Conservation (phyloP, 2,888 invertebrate species). For the Dyspetes luteomarginatus region DNA sequence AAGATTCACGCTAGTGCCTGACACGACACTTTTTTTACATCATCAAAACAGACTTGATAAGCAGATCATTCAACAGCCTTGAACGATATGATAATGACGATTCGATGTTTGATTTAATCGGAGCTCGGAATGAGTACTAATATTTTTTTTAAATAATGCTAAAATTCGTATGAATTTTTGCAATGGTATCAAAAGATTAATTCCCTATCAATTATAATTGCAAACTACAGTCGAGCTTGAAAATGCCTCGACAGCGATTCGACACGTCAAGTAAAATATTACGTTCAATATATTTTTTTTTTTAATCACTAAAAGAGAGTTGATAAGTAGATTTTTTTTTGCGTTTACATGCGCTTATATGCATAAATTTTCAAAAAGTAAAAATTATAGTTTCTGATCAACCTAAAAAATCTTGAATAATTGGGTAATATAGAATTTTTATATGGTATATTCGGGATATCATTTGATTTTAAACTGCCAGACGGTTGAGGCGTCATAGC, state of each 20-base stretch:
- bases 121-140: neutral
- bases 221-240: too few relatives aligned
- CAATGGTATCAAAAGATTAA: neutral
- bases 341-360: too few relatives aligned
- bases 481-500: constrained; percentile 84
- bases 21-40: neutral
- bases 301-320: too few relatives aligned
- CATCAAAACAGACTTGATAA: neutral
- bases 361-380: too few relatives aligned
- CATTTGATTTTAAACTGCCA: constrained; percentile 79
- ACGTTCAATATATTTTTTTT: neutral
- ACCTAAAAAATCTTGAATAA: too few relatives aligned
- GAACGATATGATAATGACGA: neutral
- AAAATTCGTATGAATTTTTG: neutral
- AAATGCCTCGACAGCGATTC: neutral
- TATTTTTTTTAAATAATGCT: neutral
- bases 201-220: too few relatives aligned
- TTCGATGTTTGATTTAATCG: neutral
- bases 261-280: neutral
- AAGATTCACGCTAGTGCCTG: neutral
- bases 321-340: too few relatives aligned
- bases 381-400: too few relatives aligned
- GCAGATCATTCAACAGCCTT: neutral
- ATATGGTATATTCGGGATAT: neutral
- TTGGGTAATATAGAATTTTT: too few relatives aligned